Base-by-base conservation (phyloP, 2,888 invertebrate species). In the Brachylomia viminalis region DNA sequence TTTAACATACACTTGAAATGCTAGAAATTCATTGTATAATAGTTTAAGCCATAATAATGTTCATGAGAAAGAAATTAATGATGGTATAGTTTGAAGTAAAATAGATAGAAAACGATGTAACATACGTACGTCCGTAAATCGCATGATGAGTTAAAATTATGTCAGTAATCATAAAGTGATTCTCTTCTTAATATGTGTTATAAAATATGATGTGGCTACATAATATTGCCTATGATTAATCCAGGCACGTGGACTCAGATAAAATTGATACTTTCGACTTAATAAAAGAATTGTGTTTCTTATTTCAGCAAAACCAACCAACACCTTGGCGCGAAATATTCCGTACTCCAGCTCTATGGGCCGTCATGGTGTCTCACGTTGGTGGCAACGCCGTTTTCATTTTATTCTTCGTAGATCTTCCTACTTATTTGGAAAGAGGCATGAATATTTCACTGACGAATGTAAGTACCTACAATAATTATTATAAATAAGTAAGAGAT, bases 331-430 rank as follows among this genome's bases (percentile, higher is more conserved):
- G 91, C 3, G 90, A 94, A 1, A 97, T 98, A 33, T 90, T 97
- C 2, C 97, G 95, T 0, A 97, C 98, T 0, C 87, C 94, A 13
- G 97, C 97, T 0, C 93, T 98, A 79, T 97, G 97, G 95, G 97
- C 97, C 0, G 88, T 97, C 1, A 59, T 94, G 52, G 92, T 97
- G 0, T 96, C 97, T 0, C 98, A 98, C 83, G 94, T 97, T 30
- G 97, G 97, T 1, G 97, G 97, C 79, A 97, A 97, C 20, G 97
- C 97, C 95, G 97, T 97, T 1, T 98, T 97, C 88, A 97, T 97
- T 88, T 97, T 97, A 11, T 95, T 98, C 68, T 95, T 98, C 11
- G 97, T 97, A 0, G 97, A 98, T 89, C 97, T 98, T 87, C 98
- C 98, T 0, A 97, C 97, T 0, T 98, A 98, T 86, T 95, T 98